Conservation (phyloP, 2,888 invertebrate genomes). For the Parochlus steinenii region DNA sequence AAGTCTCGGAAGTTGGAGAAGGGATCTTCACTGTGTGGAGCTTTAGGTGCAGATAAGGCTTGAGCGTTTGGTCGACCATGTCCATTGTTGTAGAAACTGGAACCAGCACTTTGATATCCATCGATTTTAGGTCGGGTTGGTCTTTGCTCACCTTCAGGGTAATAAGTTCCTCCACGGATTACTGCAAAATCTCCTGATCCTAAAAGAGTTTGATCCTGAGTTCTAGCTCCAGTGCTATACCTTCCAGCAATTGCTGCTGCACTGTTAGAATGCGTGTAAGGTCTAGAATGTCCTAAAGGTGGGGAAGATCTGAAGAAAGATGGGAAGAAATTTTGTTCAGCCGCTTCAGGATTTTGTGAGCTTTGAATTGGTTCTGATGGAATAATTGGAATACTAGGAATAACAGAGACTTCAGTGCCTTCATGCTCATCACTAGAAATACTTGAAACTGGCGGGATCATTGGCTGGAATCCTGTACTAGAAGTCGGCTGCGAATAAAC, state of each 20-base stretch:
- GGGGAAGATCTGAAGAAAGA: conserved; percentile 47
- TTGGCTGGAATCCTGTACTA: not conserved
- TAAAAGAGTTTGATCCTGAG: conserved; percentile 43
- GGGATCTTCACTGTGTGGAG: conserved; percentile 57
- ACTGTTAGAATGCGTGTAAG: conserved; percentile 33
- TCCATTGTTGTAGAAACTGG: conserved; percentile 46
- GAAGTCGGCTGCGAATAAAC: conserved; percentile 11
- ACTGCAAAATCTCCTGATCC: conserved; percentile 80
- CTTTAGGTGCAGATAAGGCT: conserved; percentile 1
- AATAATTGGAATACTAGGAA: too few relatives aligned
- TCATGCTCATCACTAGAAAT: not conserved
- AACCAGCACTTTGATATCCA: conserved; percentile 40
- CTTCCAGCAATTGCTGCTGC: conserved; percentile 23
- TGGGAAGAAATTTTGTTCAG: conserved; percentile 56
- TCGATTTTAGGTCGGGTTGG: conserved; percentile 32
- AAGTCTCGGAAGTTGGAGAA: conserved; percentile 83
- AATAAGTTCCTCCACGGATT: conserved; percentile 72
- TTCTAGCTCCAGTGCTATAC: conserved; percentile 32
- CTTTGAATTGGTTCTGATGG: not conserved
- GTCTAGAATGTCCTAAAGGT: conserved; percentile 43
- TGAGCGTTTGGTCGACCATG: conserved; percentile 37
- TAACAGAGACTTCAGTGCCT: not conserved
- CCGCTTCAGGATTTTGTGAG: conserved; percentile 18
- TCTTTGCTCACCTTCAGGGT: conserved; percentile 52
- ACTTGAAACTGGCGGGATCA: not conserved